These are phyloP conservation scores for Dendrolimus houi DNA, from an alignment of 2,888 invertebrate genomes.

Conservation along the genomic window DNA sequence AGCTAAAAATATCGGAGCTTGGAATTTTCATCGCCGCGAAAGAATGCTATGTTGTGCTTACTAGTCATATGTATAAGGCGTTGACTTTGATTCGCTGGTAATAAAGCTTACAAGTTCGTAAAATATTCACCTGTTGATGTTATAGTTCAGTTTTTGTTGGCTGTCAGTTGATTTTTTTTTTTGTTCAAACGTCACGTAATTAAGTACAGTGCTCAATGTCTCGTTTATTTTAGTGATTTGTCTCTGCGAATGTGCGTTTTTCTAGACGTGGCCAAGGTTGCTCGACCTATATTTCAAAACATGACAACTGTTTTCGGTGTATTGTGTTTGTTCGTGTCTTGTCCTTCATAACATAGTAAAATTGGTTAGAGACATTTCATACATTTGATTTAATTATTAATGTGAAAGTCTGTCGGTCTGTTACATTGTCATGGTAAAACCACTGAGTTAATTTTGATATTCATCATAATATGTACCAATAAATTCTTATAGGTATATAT, in stretches of 20 bases:
- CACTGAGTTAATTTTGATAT: no score
- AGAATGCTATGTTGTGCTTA: constrained; percentile 27
- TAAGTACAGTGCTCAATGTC: constrained; percentile 49
- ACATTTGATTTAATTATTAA: no score
- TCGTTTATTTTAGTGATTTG: constrained; percentile 36
- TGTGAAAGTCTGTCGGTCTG: no score
- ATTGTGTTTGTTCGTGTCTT: neutral
- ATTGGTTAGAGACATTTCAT: no score
- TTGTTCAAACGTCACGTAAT: constrained; percentile 31
- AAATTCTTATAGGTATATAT: no score
- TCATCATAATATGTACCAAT: no score
- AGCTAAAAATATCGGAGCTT: constrained; percentile 42
- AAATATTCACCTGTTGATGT: constrained; percentile 36
- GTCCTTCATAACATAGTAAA: no score
- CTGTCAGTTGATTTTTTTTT: constrained; percentile 10
- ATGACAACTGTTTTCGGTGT: constrained; percentile 1
- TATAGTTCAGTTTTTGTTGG: constrained; percentile 25
- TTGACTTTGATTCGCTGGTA: constrained; percentile 10
- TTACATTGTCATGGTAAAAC: no score
- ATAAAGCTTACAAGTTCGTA: constrained; percentile 31
- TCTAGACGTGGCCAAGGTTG: constrained; percentile 33
- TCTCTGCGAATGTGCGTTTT: constrained; percentile 33
- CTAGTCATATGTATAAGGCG: no score
- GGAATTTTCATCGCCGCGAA: constrained; percentile 38
- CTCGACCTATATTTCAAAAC: constrained; percentile 40